Conservation (phyloP, 2,113 vertebrate species). For the Cololabis saira region DNA sequence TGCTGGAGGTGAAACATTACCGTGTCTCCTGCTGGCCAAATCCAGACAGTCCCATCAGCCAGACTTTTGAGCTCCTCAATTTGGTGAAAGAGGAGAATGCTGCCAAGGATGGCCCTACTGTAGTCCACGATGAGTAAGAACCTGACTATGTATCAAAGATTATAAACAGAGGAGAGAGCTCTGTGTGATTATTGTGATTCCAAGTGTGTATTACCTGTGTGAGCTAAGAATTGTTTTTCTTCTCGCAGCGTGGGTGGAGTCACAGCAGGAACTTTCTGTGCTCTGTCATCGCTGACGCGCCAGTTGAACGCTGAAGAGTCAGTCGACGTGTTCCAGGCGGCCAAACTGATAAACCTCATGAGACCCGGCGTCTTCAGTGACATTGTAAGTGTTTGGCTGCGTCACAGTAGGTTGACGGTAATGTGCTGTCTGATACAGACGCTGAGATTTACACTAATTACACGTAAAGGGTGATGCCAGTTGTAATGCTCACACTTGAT, state of each 20-base stretch:
- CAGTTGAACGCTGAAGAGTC: conserved; percentile 90
- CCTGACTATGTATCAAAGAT: neutral
- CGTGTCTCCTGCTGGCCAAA: conserved; percentile 92
- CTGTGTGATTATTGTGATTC: neutral
- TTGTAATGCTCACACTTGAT: too few species aligned
- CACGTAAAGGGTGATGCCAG: too few species aligned
- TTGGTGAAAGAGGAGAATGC: conserved; percentile 86
- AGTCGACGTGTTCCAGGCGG: conserved; percentile 92
- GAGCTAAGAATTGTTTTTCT: neutral
- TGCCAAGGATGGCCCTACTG: conserved; percentile 86
- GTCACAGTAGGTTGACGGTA: neutral
- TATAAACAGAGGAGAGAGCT: neutral
- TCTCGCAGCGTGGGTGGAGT: conserved; percentile 88
- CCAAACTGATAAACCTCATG: conserved; percentile 93
- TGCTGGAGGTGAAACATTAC: conserved; percentile 94
- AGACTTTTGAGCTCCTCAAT: conserved; percentile 91
- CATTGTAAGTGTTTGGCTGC: conserved; percentile 81
- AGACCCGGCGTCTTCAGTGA: conserved; percentile 92
- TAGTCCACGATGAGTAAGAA: conserved; percentile 94
- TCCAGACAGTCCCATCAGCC: conserved; percentile 93
- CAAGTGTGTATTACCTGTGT: neutral
- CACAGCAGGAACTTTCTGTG: conserved; percentile 93
- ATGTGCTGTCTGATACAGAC: neutral
- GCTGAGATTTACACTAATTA: neutral
- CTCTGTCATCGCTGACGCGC: conserved; percentile 86